Evolutionary conservation across 2,888 invertebrate genomes (phyloP), one percentile per base, ranked within the genome.

Genomic region (Molorchus minor): DNA sequence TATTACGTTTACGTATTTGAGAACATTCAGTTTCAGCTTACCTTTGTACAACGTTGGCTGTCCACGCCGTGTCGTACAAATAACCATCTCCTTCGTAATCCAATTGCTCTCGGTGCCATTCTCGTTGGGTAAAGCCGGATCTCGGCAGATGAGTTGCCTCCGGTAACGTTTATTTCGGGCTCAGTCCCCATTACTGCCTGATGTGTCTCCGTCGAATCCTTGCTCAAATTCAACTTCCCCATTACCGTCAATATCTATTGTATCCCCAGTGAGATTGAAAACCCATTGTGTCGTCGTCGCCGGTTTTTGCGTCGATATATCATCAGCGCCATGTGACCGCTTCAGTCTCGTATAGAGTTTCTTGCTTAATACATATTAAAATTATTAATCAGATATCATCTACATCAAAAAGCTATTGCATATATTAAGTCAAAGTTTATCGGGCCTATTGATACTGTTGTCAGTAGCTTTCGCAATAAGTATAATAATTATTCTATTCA

Each of bases 201-300:
- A 52, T 52, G 29, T 41, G 52, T 41, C 41, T 52, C 41, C 52
- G 41, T 41, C 58, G 36, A 51, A 63, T 30, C 57, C 19, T 35
- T 53, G 45, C 44, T 67, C 54, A 49, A 58, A 56, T 10, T 69
- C 71, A 8, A 60, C 57, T 54, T 47, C 61, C 19, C 41, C 61
- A 36, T 76, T 71, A 19, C 67, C 74, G 20, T 76, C 80, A 12
- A 80, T 74, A 40, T 82, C 79, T 41, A 83, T 76, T 1, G 79
- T 78, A 63, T 84, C 84, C 5, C 82, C 83, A 1, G 82, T 83
- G 44, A 84, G 70, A 77, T 84, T 83, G 65, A 81, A 82, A 36
- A 73, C 53, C 73, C 73, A 74, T 49, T 70, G 69, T 17, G 56
- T 43, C 40, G 46, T 36, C n/a, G 46, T 12, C 13, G 46, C 33